Percentiles rank a stretch among this genome's conserved stretches.
phyloP scores from a whole-genome alignment of 1,140 invertebrate species.

The Harpegnathos saltator region DNA sequence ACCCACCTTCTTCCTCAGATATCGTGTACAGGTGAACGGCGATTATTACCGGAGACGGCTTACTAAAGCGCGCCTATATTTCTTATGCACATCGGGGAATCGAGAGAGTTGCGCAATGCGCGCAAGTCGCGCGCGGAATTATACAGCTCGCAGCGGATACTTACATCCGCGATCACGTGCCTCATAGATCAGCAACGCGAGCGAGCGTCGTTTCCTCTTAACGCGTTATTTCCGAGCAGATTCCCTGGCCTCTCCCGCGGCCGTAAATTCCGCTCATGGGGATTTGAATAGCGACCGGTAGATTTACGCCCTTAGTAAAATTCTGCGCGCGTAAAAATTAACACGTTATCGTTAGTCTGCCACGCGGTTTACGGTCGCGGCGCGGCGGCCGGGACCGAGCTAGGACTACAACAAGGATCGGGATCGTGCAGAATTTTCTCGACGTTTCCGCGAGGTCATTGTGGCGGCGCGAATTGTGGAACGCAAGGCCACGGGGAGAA shows the following conservation, averaged over 20 bases:
- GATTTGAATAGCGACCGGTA: slow-evolving; percentile 44
- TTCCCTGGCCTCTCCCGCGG: slow-evolving; percentile 37
- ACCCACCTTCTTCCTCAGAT: too few relatives aligned
- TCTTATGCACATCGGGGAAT: background rate
- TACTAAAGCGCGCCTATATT: background rate
- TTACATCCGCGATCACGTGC: slow-evolving; percentile 13
- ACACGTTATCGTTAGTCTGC: background rate
- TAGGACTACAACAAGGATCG: too few relatives aligned
- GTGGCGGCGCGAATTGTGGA: too few relatives aligned
- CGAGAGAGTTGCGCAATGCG: slow-evolving; percentile 37
- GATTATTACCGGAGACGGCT: slow-evolving; percentile 8
- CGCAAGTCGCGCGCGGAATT: slow-evolving; percentile 47
- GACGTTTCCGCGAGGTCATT: background rate
- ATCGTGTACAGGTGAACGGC: slow-evolving; percentile 4
- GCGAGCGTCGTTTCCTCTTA: slow-evolving; percentile 40
- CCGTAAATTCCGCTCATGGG: slow-evolving; percentile 37
- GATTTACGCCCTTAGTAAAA: slow-evolving; percentile 44
- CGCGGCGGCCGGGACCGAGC: background rate
- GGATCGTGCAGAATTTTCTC: background rate
- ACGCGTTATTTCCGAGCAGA: slow-evolving; percentile 46
- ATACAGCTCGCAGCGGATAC: slow-evolving; percentile 52
- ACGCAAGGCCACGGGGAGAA: background rate
- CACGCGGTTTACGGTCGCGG: background rate
- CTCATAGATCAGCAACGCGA: background rate
- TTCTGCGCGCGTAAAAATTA: slow-evolving; percentile 7